Percentiles rank a stretch among this genome's conserved stretches.
Conservation (phyloP, 2,113 vertebrate genomes). For the Rhodinocichla rosea region DNA sequence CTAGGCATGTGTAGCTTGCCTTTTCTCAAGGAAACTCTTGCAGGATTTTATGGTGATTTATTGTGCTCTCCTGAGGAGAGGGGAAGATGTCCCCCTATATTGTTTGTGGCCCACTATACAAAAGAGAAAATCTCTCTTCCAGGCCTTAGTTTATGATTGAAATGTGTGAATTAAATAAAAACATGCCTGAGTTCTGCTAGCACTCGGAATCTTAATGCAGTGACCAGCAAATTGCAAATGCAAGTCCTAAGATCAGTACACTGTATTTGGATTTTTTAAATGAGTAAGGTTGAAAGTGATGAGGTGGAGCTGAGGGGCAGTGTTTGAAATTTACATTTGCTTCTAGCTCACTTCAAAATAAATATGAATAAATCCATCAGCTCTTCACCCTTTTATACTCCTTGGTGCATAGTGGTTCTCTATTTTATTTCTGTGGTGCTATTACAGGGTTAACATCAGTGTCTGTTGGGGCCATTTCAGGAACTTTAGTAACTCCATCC, state of each 20-base stretch:
- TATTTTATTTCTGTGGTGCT: not conserved
- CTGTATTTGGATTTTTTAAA: not conserved
- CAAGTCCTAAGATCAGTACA: not conserved
- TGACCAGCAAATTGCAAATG: not conserved
- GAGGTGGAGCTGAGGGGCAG: not conserved
- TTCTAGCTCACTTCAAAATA: not conserved
- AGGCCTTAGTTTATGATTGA: not conserved
- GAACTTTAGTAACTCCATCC: not conserved
- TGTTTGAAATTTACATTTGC: conserved; percentile 1
- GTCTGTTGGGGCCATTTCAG: not conserved
- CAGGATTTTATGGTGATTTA: not conserved
- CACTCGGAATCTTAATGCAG: not conserved
- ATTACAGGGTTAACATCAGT: not conserved
- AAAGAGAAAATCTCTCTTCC: not conserved
- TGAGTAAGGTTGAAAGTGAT: not conserved
- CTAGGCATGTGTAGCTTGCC: not conserved
- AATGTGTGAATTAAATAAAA: not conserved
- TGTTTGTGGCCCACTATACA: not conserved
- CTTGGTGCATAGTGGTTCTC: not conserved
- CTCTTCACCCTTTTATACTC: not conserved
- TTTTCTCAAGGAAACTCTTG: not conserved
- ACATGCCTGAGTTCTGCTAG: not conserved
- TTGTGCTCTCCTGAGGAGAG: not conserved
- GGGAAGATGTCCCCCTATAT: not conserved
- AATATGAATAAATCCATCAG: not conserved